A percentile compares a stretch with the other conserved stretches of the same genome.
Evolutionary conservation across 2,888 invertebrate genomes (phyloP).

Genomic region (Diplolepis rosae): DNA sequence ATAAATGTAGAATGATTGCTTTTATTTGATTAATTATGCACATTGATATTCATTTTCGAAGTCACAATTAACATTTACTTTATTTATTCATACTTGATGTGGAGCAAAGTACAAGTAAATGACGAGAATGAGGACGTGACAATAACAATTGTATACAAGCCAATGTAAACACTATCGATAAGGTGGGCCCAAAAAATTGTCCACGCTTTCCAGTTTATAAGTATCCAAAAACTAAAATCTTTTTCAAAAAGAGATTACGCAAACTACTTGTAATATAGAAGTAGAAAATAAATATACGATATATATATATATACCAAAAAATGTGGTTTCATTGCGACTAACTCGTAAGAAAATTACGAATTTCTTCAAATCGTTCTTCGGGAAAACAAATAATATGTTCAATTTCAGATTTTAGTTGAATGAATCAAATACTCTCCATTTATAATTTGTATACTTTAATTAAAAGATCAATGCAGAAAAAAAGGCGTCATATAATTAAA

Average conservation of each 20-base stretch:
- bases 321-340: too few relatives aligned
- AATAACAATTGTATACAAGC: background rate
- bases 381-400: too few relatives aligned
- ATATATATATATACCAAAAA: too few relatives aligned
- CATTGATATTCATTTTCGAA: background rate
- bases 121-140: background rate
- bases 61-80: background rate
- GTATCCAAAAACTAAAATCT: background rate
- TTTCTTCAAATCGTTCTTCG: too few relatives aligned
- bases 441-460: background rate
- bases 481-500: background rate
- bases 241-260: too few relatives aligned
- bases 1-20: background rate
- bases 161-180: background rate
- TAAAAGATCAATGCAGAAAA: background rate
- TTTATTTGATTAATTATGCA: background rate
- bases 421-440: background rate
- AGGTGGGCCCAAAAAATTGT: constrained; percentile 20
- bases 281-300: too few relatives aligned
- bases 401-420: too few relatives aligned
- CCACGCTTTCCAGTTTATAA: constrained; percentile 3
- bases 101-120: constrained; percentile 22
- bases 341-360: too few relatives aligned
- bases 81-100: constrained; percentile 7
- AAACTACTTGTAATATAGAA: too few relatives aligned